phyloP scores from a whole-genome alignment of 2,888 invertebrate species.

The Harpalus rubripes region DNA sequence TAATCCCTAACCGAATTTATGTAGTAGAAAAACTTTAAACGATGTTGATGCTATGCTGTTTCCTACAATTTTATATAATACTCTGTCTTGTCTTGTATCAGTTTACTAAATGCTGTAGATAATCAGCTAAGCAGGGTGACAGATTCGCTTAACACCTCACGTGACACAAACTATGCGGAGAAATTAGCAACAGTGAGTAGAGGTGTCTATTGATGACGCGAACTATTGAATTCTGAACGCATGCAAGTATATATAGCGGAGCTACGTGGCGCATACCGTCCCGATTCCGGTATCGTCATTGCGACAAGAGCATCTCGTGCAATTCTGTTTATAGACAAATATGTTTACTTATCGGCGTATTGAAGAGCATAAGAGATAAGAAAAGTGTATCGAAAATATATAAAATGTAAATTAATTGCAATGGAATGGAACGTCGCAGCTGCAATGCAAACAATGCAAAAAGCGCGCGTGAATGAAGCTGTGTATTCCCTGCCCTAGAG shows the following conservation, averaged over 20 bases:
- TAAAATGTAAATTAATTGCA: constrained; percentile 20
- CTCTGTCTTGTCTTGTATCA: not conserved
- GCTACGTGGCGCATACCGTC: not conserved
- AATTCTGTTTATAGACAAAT: too few species aligned
- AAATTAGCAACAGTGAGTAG: constrained; percentile 51
- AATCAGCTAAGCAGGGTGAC: constrained; percentile 18
- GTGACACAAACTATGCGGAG: constrained; percentile 34
- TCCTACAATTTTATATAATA: not conserved
- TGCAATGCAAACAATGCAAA: not conserved
- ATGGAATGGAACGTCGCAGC: not conserved
- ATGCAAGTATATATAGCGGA: constrained; percentile 42
- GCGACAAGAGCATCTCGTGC: not conserved
- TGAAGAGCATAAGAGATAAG: not conserved
- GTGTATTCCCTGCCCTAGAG: not conserved
- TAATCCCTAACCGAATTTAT: too few species aligned
- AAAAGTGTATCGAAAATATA: not conserved
- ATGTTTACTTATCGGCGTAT: too few species aligned
- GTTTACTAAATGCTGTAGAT: not conserved
- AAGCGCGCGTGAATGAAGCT: not conserved
- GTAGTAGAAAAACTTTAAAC: too few species aligned
- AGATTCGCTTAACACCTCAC: constrained; percentile 18
- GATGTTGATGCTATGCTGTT: too few species aligned
- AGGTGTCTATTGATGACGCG: constrained; percentile 40
- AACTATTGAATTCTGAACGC: constrained; percentile 41
- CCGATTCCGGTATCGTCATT: not conserved